Percentiles rank a stretch among this genome's conserved stretches.
Evolutionary conservation across 1,140 invertebrate species (phyloP).

Genomic region (Scaptomyza pallida): DNA sequence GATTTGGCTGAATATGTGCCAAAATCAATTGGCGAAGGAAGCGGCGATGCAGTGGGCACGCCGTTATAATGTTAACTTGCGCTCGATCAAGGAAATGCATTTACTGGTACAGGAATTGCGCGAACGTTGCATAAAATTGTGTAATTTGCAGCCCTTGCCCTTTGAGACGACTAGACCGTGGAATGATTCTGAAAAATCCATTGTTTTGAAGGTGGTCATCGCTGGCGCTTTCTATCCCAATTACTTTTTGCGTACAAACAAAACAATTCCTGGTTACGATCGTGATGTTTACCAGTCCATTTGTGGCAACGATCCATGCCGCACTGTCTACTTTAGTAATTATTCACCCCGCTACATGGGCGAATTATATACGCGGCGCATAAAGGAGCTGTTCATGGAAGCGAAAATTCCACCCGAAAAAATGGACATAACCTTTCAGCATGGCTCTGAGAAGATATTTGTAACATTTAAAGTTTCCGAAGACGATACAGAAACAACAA

Average conservation of each 20-base stretch:
- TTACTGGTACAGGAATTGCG: conserved; percentile 89
- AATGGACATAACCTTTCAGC: conserved; percentile 88
- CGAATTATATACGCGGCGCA: conserved; percentile 87
- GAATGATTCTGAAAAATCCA: conserved; percentile 84
- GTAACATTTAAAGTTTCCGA: conserved; percentile 85
- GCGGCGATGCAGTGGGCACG: conserved; percentile 87
- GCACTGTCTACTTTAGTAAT: conserved; percentile 89
- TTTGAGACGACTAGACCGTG: conserved; percentile 80
- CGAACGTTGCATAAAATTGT: conserved; percentile 84
- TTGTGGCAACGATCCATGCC: conserved; percentile 89
- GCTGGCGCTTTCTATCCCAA: conserved; percentile 95
- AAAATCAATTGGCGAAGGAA: conserved; percentile 24
- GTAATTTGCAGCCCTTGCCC: conserved; percentile 76
- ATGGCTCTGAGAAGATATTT: conserved; percentile 85
- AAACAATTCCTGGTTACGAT: conserved; percentile 86
- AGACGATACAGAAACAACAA: conserved; percentile 11
- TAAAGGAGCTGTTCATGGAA: conserved; percentile 85
- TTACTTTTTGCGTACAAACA: conserved; percentile 89
- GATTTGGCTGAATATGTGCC: conserved; percentile 59
- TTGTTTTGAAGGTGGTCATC: conserved; percentile 88
- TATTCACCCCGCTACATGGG: conserved; percentile 89
- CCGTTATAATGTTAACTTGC: conserved; percentile 89
- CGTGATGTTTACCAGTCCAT: conserved; percentile 87
- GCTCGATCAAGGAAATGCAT: conserved; percentile 89
- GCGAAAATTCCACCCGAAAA: conserved; percentile 83